A percentile compares a stretch with the other conserved stretches of the same genome.
Evolutionary conservation across 1,140 invertebrate genomes (phyloP).

Genomic region (Drosophila ogumai): DNA sequence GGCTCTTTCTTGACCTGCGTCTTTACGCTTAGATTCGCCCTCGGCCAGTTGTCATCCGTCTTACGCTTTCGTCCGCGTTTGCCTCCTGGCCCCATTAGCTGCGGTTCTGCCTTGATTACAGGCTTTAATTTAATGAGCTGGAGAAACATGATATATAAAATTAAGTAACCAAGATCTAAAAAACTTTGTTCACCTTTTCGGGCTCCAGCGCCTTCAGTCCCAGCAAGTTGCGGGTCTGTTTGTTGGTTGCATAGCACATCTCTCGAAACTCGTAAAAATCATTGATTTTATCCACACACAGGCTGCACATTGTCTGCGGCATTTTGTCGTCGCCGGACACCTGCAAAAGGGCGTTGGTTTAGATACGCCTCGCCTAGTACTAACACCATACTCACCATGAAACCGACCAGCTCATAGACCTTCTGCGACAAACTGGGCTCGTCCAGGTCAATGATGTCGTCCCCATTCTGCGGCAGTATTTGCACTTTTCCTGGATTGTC

Average conservation of each 20-base stretch:
- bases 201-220: conserved; percentile 79
- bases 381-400: conserved; percentile 48
- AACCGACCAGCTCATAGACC: conserved; percentile 69
- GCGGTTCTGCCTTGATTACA: conserved; percentile 53
- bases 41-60: conserved; percentile 36
- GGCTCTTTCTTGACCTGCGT: conserved; percentile 56
- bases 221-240: conserved; percentile 85
- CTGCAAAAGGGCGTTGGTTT: conserved; percentile 69
- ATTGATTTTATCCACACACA: conserved; percentile 87
- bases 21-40: background rate
- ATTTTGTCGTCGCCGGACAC: conserved; percentile 86
- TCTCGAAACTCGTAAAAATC: conserved; percentile 87
- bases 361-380: background rate
- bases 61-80: conserved; percentile 63
- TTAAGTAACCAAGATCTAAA: background rate
- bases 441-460: conserved; percentile 63
- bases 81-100: background rate
- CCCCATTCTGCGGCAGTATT: conserved; percentile 51
- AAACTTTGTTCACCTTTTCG: conserved; percentile 39
- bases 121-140: conserved; percentile 49
- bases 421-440: conserved; percentile 74
- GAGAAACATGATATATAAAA: background rate
- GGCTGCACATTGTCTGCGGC: conserved; percentile 87
- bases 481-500: conserved; percentile 78
- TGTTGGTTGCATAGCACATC: conserved; percentile 86